Base-by-base conservation (phyloP, 2,888 invertebrate species). In the Ormyrus rosae region DNA sequence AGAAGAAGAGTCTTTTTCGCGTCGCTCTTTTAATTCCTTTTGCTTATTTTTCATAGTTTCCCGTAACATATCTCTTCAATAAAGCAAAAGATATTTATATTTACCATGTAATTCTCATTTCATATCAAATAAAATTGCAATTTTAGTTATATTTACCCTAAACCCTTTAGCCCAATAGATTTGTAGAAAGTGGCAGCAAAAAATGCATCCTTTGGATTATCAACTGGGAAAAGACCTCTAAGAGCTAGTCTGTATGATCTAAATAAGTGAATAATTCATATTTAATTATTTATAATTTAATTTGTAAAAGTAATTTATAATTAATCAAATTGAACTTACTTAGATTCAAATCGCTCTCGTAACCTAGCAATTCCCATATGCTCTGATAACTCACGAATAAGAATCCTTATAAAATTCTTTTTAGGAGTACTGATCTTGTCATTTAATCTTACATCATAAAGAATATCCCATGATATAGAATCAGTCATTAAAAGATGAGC, bases 371-470 rank as follows among this genome's bases (percentile, higher is more conserved):
- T 19, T 53, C 82, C 77, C 34, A 80, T 51, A 5, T 56, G 53
- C n/a, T 72, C 70, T 19, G 74, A 5, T 51, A 82, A 46, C 51
- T 82, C 80, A 53, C 46, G 34, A 46, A 82, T 55, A 61, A 80
- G 70, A 61, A 77, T 73, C 58, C 69, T 69, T 34, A 80, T 75
- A 68, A 82, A 80, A 65, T 55, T 80, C 46, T 71, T 77, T 77
- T 82, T 73, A 0, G 68, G 11, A 19, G 5, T 48, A 4, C 56
- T 60, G 3, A 56, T 53, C 9, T 70, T 80, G 56, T 74, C 77
- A 53, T 65, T 65, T 46, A 82, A 60, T 67, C 67, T 77, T 9
- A 80, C 11, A 48, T 51, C 7, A 34, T 72, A 79, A 8, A 82
- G 11, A 61, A 75, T 46, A 10, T 80, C 58, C 80, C 79, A 80